Evolutionary conservation across 1,140 invertebrate genomes (phyloP), one percentile per base, ranked within the genome.

Genomic region (Atta texana): DNA sequence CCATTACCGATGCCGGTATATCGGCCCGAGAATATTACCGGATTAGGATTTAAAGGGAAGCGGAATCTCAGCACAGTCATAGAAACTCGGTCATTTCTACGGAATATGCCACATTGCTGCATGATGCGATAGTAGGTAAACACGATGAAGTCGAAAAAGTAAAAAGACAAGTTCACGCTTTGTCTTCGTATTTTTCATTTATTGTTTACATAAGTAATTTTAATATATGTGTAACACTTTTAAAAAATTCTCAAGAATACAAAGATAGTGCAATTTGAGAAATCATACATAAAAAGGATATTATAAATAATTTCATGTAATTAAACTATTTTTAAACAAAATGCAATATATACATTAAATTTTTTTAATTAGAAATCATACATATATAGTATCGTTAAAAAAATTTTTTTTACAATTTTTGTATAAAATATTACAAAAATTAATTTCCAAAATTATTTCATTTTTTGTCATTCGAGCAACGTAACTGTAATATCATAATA

Each of bases 1-100:
- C 89, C 89, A 90, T 90, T 90, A 90, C 88, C 74, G 66, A 53
- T 77, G 78, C 51, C 88, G 85, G 89, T 87, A 90, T 90, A 90
- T 85, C 89, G 86, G 69, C 63, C 21, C 68, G 55, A 85, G 75
- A 89, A 90, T 90, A 89, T 90, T 87, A 90, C 53, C 68, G 88
- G 89, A 90, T 90, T 90, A 90, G 78, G 86, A 90, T 89, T 87
- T 85, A 71, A 87, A 80, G 85, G 72, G 74, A 89, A 69, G 18
- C 76, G 61, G 61, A 61, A 74, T 82, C 68, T 31, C 69, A 49
- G n/a, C 21, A n/a, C 31, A 16, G 44, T 44, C 69, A 55, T 72
- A 51, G 80, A 14, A 84, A 84, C 80, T 84, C 80, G 80, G 80
- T 84, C 80, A 84, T 61, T 75, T 44, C 69, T 44, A 14, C 69